Percentiles rank a stretch among this genome's conserved stretches.
Conservation (phyloP, 2,888 invertebrate species). For the Macrophya annulata region DNA sequence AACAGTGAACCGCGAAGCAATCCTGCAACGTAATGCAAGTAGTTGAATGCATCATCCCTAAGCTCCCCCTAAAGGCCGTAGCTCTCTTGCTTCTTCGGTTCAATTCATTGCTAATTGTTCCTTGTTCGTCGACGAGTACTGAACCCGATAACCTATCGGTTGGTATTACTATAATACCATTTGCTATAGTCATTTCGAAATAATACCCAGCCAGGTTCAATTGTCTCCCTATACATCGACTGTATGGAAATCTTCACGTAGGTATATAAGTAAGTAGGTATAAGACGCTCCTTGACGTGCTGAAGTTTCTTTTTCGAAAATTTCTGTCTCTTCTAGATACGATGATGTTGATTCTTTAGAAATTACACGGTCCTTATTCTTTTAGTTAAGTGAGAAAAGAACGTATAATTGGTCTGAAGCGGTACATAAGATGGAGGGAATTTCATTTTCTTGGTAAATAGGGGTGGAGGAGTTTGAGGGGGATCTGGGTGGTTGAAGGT, state of each 20-base stretch:
- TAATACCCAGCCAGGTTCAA: neutral
- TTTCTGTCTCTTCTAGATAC: neutral
- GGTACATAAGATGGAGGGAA: conserved; percentile 19
- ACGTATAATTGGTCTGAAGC: conserved; percentile 26
- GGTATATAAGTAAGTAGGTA: neutral
- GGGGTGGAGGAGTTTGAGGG: neutral
- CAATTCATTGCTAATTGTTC: conserved; percentile 40
- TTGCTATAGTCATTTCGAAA: neutral
- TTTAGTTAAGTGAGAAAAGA: conserved; percentile 23
- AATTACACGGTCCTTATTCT: conserved; percentile 1
- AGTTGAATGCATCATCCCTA: conserved; percentile 34
- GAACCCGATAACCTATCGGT: neutral
- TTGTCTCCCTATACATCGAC: conserved; percentile 7
- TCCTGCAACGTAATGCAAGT: conserved; percentile 20
- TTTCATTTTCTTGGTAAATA: conserved; percentile 29
- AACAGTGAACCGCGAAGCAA: neutral
- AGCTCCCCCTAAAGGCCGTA: neutral
- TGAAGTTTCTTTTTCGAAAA: neutral
- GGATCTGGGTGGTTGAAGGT: neutral
- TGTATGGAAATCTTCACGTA: neutral
- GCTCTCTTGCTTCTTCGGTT: conserved; percentile 12
- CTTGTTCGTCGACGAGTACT: conserved; percentile 18
- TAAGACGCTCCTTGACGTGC: neutral
- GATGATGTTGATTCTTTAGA: conserved; percentile 31
- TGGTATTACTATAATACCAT: neutral